phyloP scores from a whole-genome alignment of 2,797 vertebrate species.

The Anabas testudineus region DNA sequence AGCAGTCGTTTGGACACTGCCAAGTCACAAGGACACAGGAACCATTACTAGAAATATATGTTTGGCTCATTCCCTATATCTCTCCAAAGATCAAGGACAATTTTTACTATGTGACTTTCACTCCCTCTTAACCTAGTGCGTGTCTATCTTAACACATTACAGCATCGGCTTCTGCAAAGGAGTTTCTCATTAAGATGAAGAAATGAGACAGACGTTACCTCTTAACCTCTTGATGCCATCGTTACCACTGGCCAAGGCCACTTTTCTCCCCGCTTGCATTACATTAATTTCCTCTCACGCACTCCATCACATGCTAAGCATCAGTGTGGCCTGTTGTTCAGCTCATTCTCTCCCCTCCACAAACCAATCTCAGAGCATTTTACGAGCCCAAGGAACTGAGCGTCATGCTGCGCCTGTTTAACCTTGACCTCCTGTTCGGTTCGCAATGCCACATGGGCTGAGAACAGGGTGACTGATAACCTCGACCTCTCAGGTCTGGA shows the following conservation, averaged over 20 bases:
- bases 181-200: constrained; percentile 38
- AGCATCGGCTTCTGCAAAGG: constrained; percentile 27
- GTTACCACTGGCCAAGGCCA: background rate
- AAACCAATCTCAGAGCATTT: constrained; percentile 40
- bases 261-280: background rate
- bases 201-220: constrained; percentile 46
- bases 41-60: constrained; percentile 29
- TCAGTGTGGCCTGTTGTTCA: constrained; percentile 34
- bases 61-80: constrained; percentile 8
- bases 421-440: constrained; percentile 43
- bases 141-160: constrained; percentile 3
- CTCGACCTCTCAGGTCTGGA: constrained; percentile 8
- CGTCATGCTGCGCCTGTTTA: constrained; percentile 22
- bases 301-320: constrained; percentile 15
- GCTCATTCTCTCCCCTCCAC: constrained; percentile 7
- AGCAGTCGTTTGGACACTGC: background rate
- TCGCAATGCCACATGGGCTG: constrained; percentile 13
- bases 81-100: constrained; percentile 40
- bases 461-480: constrained; percentile 35
- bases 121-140: constrained; percentile 11
- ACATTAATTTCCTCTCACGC: constrained; percentile 42
- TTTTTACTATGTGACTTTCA: constrained; percentile 3
- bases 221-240: constrained; percentile 33
- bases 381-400: constrained; percentile 8
- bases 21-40: constrained; percentile 32